Evolutionary conservation across 2,113 vertebrate species (phyloP), one percentile per base, ranked within the genome.

Genomic region (Anolis sagrei): DNA sequence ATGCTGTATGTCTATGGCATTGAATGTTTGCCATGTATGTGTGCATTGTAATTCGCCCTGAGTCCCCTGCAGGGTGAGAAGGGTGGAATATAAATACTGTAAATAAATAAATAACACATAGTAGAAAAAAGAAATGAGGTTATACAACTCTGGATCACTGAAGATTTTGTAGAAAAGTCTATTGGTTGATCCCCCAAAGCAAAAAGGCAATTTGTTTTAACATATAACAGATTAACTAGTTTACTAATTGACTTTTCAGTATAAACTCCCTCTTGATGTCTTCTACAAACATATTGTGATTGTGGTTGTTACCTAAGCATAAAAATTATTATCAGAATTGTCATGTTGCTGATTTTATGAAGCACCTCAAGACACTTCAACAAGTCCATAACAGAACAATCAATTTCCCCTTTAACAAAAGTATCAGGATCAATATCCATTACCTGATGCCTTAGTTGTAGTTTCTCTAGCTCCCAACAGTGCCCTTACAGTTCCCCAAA

Each of bases 361-460:
- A 87, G 73, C 34, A 61, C 68, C 75, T 89, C 39, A 44, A 23
- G 75, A 44, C 74, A 70, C 5, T 3, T 32, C 11, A 1, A 64
- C 64, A 18, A 87, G 36, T 5, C 44, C 51, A 6, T 62, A 79
- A 81, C 58, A 82, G 32, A 69, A 61, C 76, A 82, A 79, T 81
- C 36, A 74, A 79, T 81, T 91, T 78, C 76, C 51, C 76, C 86
- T 87, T 54, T 89, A 84, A 36, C 83, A 58, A 86, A 85, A 27
- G 21, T 32, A 7, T 81, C 66, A 87, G 48, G 85, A 92, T 54
- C 4, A 0, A 79, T 79, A 70, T 72, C 75, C 73, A 82, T 84
- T 83, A 14, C 39, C 74, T 21, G 3, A 70, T 2, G 51, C 49
- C 66, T 61, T 70, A 81, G 18, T 36, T 79, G 72, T 14, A 64